These are phyloP conservation scores for Podarcis muralis DNA, from an alignment of 2,113 vertebrate genomes.

Conservation along the genomic window DNA sequence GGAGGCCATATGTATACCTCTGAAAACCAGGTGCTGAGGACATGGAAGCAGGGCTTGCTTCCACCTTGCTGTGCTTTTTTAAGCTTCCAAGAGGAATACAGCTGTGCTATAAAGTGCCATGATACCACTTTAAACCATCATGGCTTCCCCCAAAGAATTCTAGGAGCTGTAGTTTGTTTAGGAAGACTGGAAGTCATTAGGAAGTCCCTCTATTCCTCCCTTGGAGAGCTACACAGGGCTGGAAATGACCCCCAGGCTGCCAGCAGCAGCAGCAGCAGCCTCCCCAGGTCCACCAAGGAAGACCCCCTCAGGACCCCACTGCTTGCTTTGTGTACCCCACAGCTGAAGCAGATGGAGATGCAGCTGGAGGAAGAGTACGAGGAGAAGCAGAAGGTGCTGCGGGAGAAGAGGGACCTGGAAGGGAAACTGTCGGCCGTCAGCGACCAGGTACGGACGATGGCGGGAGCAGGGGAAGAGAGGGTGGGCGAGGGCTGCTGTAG, in stretches of 20 bases:
- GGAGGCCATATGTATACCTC: too few species aligned
- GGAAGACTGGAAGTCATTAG: too few species aligned
- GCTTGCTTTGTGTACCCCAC: background rate
- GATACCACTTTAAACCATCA: too few species aligned
- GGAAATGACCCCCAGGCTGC: background rate
- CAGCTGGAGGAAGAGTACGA: constrained; percentile 97
- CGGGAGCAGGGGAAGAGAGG: background rate
- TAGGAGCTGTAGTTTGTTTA: too few species aligned
- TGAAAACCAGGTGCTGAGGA: too few species aligned
- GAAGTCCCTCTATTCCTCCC: too few species aligned
- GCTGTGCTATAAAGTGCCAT: too few species aligned
- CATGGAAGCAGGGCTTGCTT: too few species aligned
- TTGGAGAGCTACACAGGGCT: background rate
- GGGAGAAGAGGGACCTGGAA: constrained; percentile 93
- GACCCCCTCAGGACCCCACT: accelerated
- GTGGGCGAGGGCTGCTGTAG: background rate
- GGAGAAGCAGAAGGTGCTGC: constrained; percentile 95
- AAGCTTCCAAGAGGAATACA: too few species aligned
- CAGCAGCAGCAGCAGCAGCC: background rate
- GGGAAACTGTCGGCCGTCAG: constrained; percentile 84
- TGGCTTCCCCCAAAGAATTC: too few species aligned
- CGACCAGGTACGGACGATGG: constrained; percentile 81
- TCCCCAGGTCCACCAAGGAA: background rate
- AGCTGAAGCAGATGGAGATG: constrained; percentile 96
- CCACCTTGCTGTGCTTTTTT: too few species aligned